phyloP scores from a whole-genome alignment of 2,797 vertebrate genomes.

The Ptychobarbus kaznakovi region DNA sequence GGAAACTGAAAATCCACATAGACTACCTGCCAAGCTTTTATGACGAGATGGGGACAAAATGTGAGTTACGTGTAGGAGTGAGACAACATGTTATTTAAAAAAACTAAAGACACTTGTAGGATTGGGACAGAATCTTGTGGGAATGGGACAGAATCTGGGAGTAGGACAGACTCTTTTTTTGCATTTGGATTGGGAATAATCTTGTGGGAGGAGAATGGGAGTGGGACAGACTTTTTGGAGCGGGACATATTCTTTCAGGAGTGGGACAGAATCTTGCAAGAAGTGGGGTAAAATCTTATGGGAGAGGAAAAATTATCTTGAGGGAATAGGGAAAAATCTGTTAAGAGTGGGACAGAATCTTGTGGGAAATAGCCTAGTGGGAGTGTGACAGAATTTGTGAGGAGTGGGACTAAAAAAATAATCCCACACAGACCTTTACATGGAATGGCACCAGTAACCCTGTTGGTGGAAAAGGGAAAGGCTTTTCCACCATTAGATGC shows the following conservation, averaged over 20 bases:
- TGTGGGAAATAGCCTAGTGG: not conserved
- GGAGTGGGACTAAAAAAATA: not conserved
- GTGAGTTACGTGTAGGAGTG: not conserved
- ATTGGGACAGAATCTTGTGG: not conserved
- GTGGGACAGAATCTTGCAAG: not conserved
- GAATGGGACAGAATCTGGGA: too few species aligned
- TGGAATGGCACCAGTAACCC: too few species aligned
- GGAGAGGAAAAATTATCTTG: not conserved
- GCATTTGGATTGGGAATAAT: too few species aligned
- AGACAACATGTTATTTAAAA: not conserved
- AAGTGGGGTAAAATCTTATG: not conserved
- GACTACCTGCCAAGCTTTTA: not conserved
- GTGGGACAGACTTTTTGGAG: not conserved
- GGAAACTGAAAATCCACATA: too few species aligned
- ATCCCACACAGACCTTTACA: not conserved
- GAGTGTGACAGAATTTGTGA: not conserved
- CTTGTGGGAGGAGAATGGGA: not conserved
- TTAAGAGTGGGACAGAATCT: not conserved
- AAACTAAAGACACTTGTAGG: not conserved
- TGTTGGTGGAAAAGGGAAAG: not conserved
- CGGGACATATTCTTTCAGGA: not conserved
- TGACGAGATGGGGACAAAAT: not conserved
- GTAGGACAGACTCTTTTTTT: too few species aligned
- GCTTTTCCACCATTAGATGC: not conserved
- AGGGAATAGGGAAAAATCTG: not conserved